Conservation (phyloP, 2,888 invertebrate species). For the Ormyrus labotus region DNA sequence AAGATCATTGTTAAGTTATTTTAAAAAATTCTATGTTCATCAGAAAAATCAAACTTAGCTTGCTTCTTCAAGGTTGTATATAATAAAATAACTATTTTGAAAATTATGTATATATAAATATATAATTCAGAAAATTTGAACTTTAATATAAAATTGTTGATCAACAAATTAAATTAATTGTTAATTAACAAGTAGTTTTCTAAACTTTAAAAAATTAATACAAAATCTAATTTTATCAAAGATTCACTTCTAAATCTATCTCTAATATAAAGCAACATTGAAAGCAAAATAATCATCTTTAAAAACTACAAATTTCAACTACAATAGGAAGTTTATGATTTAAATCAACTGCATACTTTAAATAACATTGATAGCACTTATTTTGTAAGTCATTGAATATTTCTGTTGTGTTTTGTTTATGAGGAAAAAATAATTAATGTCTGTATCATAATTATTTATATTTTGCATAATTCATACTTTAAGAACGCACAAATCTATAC, state of each 20-base stretch:
- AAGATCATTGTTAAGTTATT: constrained; percentile 24
- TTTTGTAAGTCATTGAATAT: constrained; percentile 26
- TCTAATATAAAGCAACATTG: constrained; percentile 15
- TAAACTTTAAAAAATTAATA: constrained; percentile 3
- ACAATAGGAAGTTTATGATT: constrained; percentile 13
- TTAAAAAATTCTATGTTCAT: constrained; percentile 28
- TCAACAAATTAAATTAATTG: constrained; percentile 1
- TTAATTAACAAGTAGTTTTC: constrained; percentile 12
- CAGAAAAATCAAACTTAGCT: constrained; percentile 24
- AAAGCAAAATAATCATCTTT: background rate
- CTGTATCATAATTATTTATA: constrained; percentile 32
- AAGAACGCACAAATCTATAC: constrained; percentile 37
- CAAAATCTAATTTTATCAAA: constrained; percentile 14
- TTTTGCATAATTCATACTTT: constrained; percentile 29
- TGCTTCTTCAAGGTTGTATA: constrained; percentile 41
- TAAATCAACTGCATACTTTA: background rate
- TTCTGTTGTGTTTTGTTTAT: constrained; percentile 37
- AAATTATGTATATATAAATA: constrained; percentile 33
- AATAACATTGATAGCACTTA: constrained; percentile 23
- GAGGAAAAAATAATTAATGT: constrained; percentile 24
- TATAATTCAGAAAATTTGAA: constrained; percentile 35
- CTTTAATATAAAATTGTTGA: constrained; percentile 22
- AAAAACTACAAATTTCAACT: background rate
- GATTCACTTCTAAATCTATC: background rate
- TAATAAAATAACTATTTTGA: constrained; percentile 36